Evolutionary conservation across 2,888 invertebrate genomes (phyloP).

Genomic region (Drosophila demipolita): DNA sequence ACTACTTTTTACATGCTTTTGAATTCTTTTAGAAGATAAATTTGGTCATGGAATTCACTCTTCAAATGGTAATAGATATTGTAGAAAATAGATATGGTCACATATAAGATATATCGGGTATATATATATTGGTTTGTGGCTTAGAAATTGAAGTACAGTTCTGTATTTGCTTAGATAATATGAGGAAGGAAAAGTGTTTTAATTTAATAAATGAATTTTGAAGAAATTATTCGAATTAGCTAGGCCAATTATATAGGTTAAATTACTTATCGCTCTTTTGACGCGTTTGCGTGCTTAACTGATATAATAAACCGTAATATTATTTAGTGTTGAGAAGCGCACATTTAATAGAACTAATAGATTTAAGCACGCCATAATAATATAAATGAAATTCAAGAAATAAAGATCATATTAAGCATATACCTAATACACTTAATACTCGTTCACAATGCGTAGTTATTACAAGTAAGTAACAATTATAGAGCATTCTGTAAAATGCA

Average conservation of each 20-base stretch:
- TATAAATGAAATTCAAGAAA: constrained; percentile 7
- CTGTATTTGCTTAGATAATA: background rate
- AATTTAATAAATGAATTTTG: too few species aligned
- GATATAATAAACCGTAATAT: constrained; percentile 13
- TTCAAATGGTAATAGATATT: constrained; percentile 12
- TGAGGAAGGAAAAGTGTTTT: too few species aligned
- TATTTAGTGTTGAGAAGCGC: constrained; percentile 25
- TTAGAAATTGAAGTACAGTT: background rate
- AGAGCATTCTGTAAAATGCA: constrained; percentile 51
- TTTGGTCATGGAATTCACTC: constrained; percentile 12
- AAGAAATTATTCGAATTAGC: constrained; percentile 20
- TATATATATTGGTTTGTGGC: background rate
- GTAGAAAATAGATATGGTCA: background rate
- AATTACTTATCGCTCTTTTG: constrained; percentile 5
- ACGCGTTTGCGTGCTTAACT: constrained; percentile 17
- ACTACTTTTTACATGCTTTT: constrained; percentile 36
- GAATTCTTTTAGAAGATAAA: constrained; percentile 39
- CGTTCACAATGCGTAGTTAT: constrained; percentile 33
- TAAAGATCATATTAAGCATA: background rate
- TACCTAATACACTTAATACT: constrained; percentile 1
- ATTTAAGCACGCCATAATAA: constrained; percentile 26
- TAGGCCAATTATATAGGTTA: constrained; percentile 48
- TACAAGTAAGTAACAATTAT: constrained; percentile 53
- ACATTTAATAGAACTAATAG: constrained; percentile 18
- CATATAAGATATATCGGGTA: background rate